Base-by-base conservation (phyloP, 2,113 vertebrate species). In the Hydrolagus affinis region DNA sequence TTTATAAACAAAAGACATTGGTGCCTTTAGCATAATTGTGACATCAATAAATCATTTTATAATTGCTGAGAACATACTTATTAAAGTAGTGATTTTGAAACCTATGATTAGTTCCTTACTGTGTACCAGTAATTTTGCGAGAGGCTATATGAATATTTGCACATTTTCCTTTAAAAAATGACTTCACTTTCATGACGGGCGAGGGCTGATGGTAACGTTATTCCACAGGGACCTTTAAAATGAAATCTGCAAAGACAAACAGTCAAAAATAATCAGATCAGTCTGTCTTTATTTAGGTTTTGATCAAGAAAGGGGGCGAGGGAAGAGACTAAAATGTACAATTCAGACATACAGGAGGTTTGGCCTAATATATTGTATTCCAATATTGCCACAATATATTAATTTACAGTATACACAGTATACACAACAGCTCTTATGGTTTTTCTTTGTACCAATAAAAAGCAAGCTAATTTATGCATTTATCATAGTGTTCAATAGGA, bases 191-290 rank as follows among this genome's bases (percentile, higher is more conserved):
- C 90, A 71, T 97, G 95, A 19, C 86, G 93, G 1, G 94, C 95
- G 69, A 99, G 92, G 57, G 96, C 97, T 86, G 89, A 90, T 1
- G 96, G 97, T 87, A 99, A 89, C 0, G 95, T 98, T 0, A 87
- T 94, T 30, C 95, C 97, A 90, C 97, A 98, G 1, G 93, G 95
- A 21, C 98, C 97, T 72, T 92, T 90, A 89, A 99, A 98, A 89
- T 98, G 95, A 86, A 96, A 96, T 90, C 98, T 99, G 91, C 21
- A 90, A 86, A 0, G 69, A 14, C 85, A 12, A 70, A 14, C 28
- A 68, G 72, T 85, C 74, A 25, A 64, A 72, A 69, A 57, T 59
- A 85, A 56, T 85, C 56, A 74, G 44, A 72, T 10, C 30, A 69
- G 23, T 44, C 19, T 66, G 28, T 62, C n/a, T 69, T 57, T 44